These are phyloP conservation scores for Urosaurus nigricauda DNA, from an alignment of 2,797 vertebrate species.

Conservation along the genomic window DNA sequence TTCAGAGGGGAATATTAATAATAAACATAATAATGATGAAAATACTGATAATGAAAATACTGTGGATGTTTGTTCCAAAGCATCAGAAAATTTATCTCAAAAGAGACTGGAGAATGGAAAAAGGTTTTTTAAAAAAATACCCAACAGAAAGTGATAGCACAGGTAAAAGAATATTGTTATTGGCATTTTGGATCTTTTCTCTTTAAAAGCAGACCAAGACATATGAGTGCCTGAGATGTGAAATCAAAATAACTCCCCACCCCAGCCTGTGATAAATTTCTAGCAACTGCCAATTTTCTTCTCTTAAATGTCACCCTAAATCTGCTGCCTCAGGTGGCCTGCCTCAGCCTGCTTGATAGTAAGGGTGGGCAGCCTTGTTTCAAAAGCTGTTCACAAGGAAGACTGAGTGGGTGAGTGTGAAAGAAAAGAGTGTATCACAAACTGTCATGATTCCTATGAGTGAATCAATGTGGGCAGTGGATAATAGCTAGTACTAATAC, in stretches of 20 bases:
- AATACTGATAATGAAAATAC: slow-evolving; percentile 11
- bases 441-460: slow-evolving; percentile 3
- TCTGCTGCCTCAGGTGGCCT: slow-evolving; percentile 1
- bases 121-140: slow-evolving; percentile 23
- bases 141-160: slow-evolving; percentile 36
- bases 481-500: not conserved
- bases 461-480: not conserved
- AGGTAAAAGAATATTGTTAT: slow-evolving; percentile 49
- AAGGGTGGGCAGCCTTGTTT: not conserved
- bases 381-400: not conserved
- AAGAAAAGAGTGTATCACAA: not conserved
- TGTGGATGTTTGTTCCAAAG: slow-evolving; percentile 31
- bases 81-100: slow-evolving; percentile 27
- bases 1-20: not conserved
- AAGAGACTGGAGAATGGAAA: slow-evolving; percentile 23
- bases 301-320: not conserved
- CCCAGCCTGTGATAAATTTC: not conserved
- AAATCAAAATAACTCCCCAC: not conserved
- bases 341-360: not conserved
- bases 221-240: not conserved
- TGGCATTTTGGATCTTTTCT: slow-evolving; percentile 44
- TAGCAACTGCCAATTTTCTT: not conserved
- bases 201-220: slow-evolving; percentile 37
- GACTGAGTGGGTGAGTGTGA: not conserved
- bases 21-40: no score